Base-by-base conservation (phyloP, 2,888 invertebrate genomes). In the Crioceris asparagi region DNA sequence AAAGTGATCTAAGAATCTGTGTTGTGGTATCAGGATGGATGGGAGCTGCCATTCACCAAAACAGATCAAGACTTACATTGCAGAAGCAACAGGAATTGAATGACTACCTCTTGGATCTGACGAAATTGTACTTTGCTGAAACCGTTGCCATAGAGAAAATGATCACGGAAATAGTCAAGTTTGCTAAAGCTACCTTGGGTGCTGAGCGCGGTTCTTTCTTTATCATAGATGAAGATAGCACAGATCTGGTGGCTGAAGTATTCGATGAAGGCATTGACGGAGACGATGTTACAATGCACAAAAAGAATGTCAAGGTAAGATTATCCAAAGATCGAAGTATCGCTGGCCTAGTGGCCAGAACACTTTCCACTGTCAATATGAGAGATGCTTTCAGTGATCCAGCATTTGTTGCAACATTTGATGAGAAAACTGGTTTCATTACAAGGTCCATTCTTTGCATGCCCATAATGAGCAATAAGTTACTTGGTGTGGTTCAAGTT, bases 161-260 rank as follows among this genome's bases (percentile, higher is more conserved):
- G 66, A 67, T 76, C 2, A 69, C 71, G 19, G 75, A 75, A 55
- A 71, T 75, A 64, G 63, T 75, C 75, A 71, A 69, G 19, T 70
- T 75, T 38, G 69, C 74, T 3, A 76, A 75, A 52, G 60, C 66
- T 0, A 72, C 71, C 38, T 62, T 75, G 37, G 66, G 66, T 1
- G 74, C 75, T 0, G 74, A 75, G 64, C 61, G 71, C 17, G 70
- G 71, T 29, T 68, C 69, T 26, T 72, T 75, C 57, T 75, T 65
- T 56, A 69, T 72, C 14, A 65, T 77, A 21, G 69, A 74, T 48
- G 64, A 64, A 40, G 64, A 66, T 1, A 60, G 63, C 1, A 66
- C 66, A 0, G 60, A 66, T 26, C 38, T 71, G 7, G 55, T 62
- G 6, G 74, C 74, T 0, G 74, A 75, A 52, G 68, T 73, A 59